These are phyloP conservation scores for Monoplex corrugatus DNA, from an alignment of 2,888 invertebrate genomes.

Conservation along the genomic window DNA sequence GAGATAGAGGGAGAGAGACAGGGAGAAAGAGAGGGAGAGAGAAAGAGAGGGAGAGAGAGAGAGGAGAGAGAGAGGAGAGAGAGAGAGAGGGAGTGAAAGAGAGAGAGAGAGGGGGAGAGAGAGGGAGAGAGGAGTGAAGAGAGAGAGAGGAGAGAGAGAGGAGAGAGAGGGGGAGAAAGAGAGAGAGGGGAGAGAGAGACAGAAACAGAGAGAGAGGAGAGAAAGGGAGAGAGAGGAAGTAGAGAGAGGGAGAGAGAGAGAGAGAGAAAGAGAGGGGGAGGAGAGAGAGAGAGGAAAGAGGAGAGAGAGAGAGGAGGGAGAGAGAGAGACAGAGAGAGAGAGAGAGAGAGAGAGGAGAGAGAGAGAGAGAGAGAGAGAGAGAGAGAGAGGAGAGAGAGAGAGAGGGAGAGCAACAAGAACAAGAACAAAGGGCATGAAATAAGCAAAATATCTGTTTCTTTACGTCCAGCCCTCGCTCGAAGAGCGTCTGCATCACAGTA, in stretches of 20 bases:
- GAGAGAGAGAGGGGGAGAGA: not conserved
- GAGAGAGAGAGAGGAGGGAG: not conserved
- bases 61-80: not conserved
- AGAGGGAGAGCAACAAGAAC: not conserved
- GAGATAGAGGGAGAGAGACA: not conserved
- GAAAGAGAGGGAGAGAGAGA: not conserved
- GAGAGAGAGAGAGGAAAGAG: too few relatives aligned
- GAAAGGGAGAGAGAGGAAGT: not conserved
- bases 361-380: not conserved
- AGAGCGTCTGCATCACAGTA: too few relatives aligned
- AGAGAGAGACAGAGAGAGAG: not conserved
- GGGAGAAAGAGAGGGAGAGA: not conserved
- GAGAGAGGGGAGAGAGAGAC: not conserved
- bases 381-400: not conserved
- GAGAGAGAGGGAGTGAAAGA: not conserved
- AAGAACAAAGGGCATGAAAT: too few relatives aligned
- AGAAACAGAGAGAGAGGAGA: not conserved
- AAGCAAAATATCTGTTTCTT: too few relatives aligned
- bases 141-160: not conserved
- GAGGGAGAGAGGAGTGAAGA: not conserved
- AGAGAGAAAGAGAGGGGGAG: not conserved
- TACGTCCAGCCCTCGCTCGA: too few relatives aligned
- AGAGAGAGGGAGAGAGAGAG: not conserved
- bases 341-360: not conserved
- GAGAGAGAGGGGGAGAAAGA: not conserved